Evolutionary conservation across 1,140 invertebrate genomes (phyloP), one percentile per base, ranked within the genome.

Genomic region (Bombus waltoni): DNA sequence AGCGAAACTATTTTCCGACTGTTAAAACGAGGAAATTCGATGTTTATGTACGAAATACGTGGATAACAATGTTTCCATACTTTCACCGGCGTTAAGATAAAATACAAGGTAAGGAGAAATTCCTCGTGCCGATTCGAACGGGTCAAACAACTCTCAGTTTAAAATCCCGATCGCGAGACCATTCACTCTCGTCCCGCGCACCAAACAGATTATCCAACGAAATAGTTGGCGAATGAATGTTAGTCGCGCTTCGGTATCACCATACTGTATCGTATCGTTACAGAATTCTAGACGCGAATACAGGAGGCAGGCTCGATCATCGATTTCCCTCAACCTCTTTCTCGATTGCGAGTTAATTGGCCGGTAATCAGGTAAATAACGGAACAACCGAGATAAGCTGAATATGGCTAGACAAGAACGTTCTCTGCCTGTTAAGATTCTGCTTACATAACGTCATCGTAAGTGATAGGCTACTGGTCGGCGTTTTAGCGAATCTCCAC

Each of bases 41-140:
- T 81, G 72, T 81, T 83, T 53, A 68, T 68, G 79, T 57, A 18
- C 44, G 9, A 57, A 74, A 75, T 44, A 15, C 25, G 35, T 35
- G 44, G 32, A 38, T 42, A 71, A 81, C 35, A 77, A 75, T 72
- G 77, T 85, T 68, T 65, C 59, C 68, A 76, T 73, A 85, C 89
- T 88, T 90, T 88, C 79, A 90, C 84, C 47, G 47, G 68, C 25
- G 86, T 82, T 82, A 81, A 84, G 85, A 88, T 86, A 83, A 80
- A 70, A 86, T 57, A 47, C 72, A 73, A 53, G 40, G 53, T 25
- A 22, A 83, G 59, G 72, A 86, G 75, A 77, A 90, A 87, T 79
- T 59, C 53, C 74, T 85, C 9, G 22, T 65, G 22, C 42, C 57
- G 66, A 87, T 86, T 42, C 80, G 79, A 86, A 47, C 81, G 53